phyloP scores from a whole-genome alignment of 2,113 vertebrate genomes.

The Noturus placidus region DNA sequence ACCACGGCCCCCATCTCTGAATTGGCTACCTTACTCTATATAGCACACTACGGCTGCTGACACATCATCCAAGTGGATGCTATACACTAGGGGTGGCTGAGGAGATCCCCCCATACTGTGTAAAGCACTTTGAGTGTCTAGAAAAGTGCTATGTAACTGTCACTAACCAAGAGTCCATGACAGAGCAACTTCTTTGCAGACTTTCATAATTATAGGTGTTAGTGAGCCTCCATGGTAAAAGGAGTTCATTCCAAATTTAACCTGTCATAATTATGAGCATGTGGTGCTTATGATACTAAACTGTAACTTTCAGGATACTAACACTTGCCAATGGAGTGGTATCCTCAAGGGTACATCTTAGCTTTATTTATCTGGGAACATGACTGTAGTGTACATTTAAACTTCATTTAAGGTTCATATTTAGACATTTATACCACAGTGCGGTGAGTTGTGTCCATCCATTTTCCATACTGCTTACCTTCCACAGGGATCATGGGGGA shows the following conservation, averaged over 20 bases:
- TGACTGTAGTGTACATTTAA: neutral
- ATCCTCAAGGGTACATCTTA: neutral
- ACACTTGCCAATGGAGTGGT: neutral
- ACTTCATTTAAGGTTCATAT: neutral
- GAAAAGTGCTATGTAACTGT: too few species aligned
- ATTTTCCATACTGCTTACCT: too few species aligned
- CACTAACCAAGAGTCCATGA: neutral
- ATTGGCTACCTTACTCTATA: too few species aligned
- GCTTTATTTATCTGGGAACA: neutral
- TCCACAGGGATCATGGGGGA: too few species aligned
- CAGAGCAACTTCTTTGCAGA: slow-evolving; percentile 14
- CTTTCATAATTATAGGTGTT: slow-evolving; percentile 36
- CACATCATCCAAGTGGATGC: too few species aligned
- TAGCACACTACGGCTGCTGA: too few species aligned
- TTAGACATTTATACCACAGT: neutral
- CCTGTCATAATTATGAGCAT: slow-evolving; percentile 26
- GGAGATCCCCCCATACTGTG: too few species aligned
- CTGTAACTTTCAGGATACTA: neutral
- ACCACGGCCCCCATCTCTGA: too few species aligned
- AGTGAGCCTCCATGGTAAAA: slow-evolving; percentile 11
- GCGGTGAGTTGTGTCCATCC: neutral
- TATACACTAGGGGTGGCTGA: too few species aligned
- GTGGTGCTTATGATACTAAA: slow-evolving; percentile 16
- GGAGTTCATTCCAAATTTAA: slow-evolving; percentile 20
- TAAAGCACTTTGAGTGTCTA: too few species aligned